Conservation (phyloP, 2,888 invertebrate species). For the Choreutis nemorana region DNA sequence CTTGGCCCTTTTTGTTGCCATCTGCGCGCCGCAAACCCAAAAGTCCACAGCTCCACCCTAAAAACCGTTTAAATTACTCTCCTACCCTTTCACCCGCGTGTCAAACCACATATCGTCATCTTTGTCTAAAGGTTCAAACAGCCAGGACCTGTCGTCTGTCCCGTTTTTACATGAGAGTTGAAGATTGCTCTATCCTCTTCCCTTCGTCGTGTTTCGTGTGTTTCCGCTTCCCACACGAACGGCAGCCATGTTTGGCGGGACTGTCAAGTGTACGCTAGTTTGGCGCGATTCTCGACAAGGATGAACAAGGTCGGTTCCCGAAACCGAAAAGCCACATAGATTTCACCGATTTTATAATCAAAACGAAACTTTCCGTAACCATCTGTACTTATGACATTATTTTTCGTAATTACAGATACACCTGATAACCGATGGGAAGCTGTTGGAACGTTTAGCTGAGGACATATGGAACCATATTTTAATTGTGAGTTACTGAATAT, state of each 20-base stretch:
- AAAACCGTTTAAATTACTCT: slow-evolving; percentile 55
- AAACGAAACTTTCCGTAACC: too few relatives aligned
- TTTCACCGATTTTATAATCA: too few relatives aligned
- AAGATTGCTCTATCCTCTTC: slow-evolving; percentile 51
- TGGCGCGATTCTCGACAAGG: slow-evolving; percentile 51
- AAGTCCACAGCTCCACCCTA: slow-evolving; percentile 65
- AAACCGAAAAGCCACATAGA: too few relatives aligned
- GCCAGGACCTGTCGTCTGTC: slow-evolving; percentile 51
- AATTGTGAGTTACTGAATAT: too few relatives aligned
- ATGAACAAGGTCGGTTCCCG: slow-evolving; percentile 45
- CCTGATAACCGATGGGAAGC: too few relatives aligned
- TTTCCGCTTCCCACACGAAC: slow-evolving; percentile 62
- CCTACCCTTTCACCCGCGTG: slow-evolving; percentile 48
- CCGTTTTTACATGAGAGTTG: slow-evolving; percentile 45
- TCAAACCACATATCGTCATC: slow-evolving; percentile 43
- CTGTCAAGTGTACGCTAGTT: slow-evolving; percentile 62
- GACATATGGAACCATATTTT: too few relatives aligned
- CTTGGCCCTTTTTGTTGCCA: slow-evolving; percentile 62
- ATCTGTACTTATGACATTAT: too few relatives aligned
- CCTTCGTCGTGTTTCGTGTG: slow-evolving; percentile 57
- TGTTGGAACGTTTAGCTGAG: too few relatives aligned
- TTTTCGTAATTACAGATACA: too few relatives aligned
- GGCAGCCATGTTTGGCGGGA: slow-evolving; percentile 64
- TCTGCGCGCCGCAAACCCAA: slow-evolving; percentile 53
- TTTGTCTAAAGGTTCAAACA: slow-evolving; percentile 44